Conservation (phyloP, 2,113 vertebrate genomes). For the Mustela nigripes region DNA sequence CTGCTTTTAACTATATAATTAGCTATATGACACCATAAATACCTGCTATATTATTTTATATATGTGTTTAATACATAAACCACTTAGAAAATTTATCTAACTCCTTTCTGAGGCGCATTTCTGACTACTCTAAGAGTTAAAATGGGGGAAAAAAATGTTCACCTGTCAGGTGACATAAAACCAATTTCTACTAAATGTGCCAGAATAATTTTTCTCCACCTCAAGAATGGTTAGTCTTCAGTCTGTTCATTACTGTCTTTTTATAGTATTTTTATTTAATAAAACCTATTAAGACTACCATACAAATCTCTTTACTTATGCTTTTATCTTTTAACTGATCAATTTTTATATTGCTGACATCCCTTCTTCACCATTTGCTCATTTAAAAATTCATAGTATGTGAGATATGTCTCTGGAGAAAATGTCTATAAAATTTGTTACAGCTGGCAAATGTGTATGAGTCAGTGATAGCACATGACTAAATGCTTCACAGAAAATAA, state of each 20-base stretch:
- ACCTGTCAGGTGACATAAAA: slow-evolving; percentile 89
- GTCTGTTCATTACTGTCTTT: slow-evolving; percentile 93
- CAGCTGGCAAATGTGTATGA: slow-evolving; percentile 91
- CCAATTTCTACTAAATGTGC: slow-evolving; percentile 89
- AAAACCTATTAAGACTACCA: slow-evolving; percentile 99
- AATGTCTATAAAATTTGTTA: slow-evolving; percentile 97
- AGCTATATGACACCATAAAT: slow-evolving; percentile 31
- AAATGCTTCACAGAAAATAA: slow-evolving; percentile 96
- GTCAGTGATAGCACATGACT: slow-evolving; percentile 93
- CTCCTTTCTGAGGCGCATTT: not conserved
- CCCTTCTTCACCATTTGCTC: slow-evolving; percentile 97
- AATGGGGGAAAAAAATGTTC: slow-evolving; percentile 83
- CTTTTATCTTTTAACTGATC: slow-evolving; percentile 98
- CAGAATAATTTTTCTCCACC: slow-evolving; percentile 90
- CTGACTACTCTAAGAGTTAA: slow-evolving; percentile 83
- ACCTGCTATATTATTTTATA: not conserved
- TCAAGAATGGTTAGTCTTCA: slow-evolving; percentile 88
- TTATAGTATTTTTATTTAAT: slow-evolving; percentile 99
- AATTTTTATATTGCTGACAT: slow-evolving; percentile 99
- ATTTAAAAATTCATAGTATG: slow-evolving; percentile 98
- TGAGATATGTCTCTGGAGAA: slow-evolving; percentile 96
- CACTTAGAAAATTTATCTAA: not conserved
- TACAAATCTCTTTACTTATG: slow-evolving; percentile 99
- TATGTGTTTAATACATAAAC: not conserved
- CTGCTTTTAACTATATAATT: slow-evolving; percentile 30